Evolutionary conservation across 1,140 invertebrate genomes (phyloP).

Genomic region (Drosophila fuyamai): DNA sequence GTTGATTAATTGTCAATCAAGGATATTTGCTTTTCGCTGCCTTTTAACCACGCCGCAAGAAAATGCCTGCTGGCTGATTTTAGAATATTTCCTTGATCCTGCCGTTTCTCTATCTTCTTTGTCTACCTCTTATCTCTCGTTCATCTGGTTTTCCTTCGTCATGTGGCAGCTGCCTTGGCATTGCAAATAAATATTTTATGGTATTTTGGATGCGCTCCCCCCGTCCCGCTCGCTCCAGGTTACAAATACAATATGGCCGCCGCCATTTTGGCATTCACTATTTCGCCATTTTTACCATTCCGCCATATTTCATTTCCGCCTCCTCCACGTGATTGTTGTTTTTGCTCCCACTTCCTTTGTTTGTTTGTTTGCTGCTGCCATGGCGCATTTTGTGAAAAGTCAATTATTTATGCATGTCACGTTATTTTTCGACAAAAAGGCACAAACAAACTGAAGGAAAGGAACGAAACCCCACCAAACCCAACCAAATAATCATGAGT

Average conservation of each 20-base stretch:
- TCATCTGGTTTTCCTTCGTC: conserved; percentile 22
- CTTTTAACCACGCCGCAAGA: conserved; percentile 7
- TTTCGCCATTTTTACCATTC: conserved; percentile 59
- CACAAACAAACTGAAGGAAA: conserved; percentile 26
- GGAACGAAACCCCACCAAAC: conserved; percentile 14
- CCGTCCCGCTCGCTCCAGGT: conserved; percentile 3
- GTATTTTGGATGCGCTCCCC: conserved; percentile 26
- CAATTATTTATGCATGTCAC: conserved; percentile 79
- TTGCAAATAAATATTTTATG: conserved; percentile 70
- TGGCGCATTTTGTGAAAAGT: conserved; percentile 65
- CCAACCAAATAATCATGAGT: conserved; percentile 42
- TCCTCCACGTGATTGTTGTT: conserved; percentile 39
- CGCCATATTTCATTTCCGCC: conserved; percentile 75
- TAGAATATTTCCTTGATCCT: conserved; percentile 5
- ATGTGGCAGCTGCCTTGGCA: conserved; percentile 23
- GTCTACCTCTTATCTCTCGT: conserved; percentile 16
- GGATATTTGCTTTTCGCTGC: conserved; percentile 17
- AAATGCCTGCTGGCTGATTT: conserved; percentile 12
- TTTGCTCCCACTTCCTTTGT: conserved; percentile 44
- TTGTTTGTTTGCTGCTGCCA: conserved; percentile 45
- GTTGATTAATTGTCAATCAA: conserved; percentile 64
- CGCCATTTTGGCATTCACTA: conserved; percentile 73
- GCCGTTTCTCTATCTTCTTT: conserved; percentile 4
- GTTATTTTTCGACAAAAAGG: conserved; percentile 65
- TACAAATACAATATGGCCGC: conserved; percentile 58